These are phyloP conservation scores for Pagetopsis macropterus DNA, from an alignment of 2,797 vertebrate genomes.

Conservation along the genomic window DNA sequence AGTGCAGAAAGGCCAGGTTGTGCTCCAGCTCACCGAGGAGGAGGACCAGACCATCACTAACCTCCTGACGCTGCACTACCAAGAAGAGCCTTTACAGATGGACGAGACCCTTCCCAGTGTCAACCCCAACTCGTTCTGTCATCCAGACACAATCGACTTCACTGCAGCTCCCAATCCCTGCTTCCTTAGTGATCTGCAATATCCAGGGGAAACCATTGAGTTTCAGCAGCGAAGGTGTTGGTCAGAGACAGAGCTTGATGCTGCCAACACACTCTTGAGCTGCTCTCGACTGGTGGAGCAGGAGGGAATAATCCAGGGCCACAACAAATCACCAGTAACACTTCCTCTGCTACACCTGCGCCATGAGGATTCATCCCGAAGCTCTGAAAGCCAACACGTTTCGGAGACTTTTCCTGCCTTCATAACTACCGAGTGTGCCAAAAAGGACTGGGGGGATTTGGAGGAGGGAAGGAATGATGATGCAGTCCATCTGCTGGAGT, in stretches of 20 bases:
- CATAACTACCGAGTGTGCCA: background rate
- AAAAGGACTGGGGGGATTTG: background rate
- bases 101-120: background rate
- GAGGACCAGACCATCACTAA: constrained; percentile 77
- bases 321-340: background rate
- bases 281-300: constrained; percentile 13
- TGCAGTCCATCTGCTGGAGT: background rate
- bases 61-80: constrained; percentile 72
- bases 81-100: background rate
- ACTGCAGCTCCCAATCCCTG: background rate
- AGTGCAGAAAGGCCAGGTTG: background rate
- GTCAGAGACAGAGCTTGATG: constrained; percentile 60
- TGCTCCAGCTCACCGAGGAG: constrained; percentile 73
- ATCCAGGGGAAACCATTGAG: background rate
- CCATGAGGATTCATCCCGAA: background rate
- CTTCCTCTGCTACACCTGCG: background rate
- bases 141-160: background rate
- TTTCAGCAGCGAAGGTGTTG: constrained; percentile 6
- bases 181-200: background rate
- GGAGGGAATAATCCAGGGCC: background rate
- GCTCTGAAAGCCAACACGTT: background rate
- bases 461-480: background rate
- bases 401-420: background rate
- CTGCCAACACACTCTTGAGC: constrained; percentile 49
- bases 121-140: background rate